Base-by-base conservation (phyloP, 2,888 invertebrate species). In the Spatulosminthurus flaviceps region DNA sequence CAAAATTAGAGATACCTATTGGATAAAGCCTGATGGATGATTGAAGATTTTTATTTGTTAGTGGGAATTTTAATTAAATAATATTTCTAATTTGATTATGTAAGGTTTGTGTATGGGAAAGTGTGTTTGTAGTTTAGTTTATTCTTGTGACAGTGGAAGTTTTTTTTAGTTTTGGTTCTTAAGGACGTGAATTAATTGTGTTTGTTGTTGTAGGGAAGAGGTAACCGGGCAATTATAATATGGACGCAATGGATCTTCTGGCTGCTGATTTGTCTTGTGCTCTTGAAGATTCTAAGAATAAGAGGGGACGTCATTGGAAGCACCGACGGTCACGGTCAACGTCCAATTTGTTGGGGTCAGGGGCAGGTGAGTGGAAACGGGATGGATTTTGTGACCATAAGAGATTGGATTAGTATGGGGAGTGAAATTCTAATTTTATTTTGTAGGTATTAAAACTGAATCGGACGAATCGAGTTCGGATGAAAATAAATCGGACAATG, bases 401-500 rank as follows among this genome's bases (percentile, higher is more conserved):
- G 34, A 34, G 34, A 7, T 34, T 4, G 34, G 34, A 34, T 34
- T n/a, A n/a, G n/a, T n/a, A n/a, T n/a, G n/a, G n/a, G n/a, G 34
- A 34, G 4, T 34, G 34, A 34, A 9, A 4, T 34, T 9, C 4
- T 4, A 34, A 9, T 71, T n/a, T 61, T 16, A 29, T n/a, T 19
- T 43, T 77, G 9, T 16, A 80, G 80, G 61, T 16, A 42, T 43
- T n/a, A 80, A 79, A 51, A 78, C 76, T 0, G 79, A 80, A 29
- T 71, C 77, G 5, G 81, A 78, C 64, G 73, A 79, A 22, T 71
- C 61, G 2, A 73, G 79, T 26, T 77, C 73, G 22, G 82, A 80
- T 34, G 81, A 74, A 41, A 81, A 81, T 64, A 79, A 82, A 13
- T 81, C 81, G 7, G 82, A 82, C 34, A 77, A 81, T 41, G 82